phyloP scores from a whole-genome alignment of 1,140 invertebrate genomes.

The Macrosteles quadrilineatus region DNA sequence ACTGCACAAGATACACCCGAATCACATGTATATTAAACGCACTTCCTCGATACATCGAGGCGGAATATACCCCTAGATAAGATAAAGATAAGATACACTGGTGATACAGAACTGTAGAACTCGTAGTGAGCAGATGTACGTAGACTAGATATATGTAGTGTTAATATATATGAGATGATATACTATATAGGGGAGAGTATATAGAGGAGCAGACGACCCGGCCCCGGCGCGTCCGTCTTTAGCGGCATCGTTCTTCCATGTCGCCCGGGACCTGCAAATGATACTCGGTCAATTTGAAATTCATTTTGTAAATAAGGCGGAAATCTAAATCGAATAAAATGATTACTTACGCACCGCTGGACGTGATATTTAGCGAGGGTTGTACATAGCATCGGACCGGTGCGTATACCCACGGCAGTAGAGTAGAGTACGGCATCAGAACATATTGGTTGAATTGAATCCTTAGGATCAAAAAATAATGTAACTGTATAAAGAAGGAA shows the following conservation, averaged over 20 bases:
- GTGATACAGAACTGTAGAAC: slow-evolving; percentile 27
- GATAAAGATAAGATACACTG: slow-evolving; percentile 26
- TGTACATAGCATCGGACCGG: slow-evolving; percentile 3
- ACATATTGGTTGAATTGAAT: not conserved
- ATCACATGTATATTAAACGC: not conserved
- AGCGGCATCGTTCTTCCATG: slow-evolving; percentile 13
- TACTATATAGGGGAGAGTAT: slow-evolving; percentile 27
- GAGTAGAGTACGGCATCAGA: not conserved
- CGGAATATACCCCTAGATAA: slow-evolving; percentile 21
- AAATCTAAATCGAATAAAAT: not conserved
- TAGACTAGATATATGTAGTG: slow-evolving; percentile 30
- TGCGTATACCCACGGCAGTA: too few relatives aligned
- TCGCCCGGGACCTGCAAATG: not conserved
- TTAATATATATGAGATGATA: slow-evolving; percentile 32
- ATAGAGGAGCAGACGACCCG: not conserved
- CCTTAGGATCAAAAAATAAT: slow-evolving; percentile 15
- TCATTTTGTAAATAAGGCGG: slow-evolving; percentile 26
- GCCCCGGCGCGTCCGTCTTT: not conserved
- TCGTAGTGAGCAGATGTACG: slow-evolving; percentile 26
- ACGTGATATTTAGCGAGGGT: not conserved
- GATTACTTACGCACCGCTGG: not conserved
- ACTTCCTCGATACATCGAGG: not conserved
- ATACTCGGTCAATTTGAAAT: slow-evolving; percentile 26
- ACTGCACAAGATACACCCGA: slow-evolving; percentile 4
- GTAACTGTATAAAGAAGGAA: slow-evolving; percentile 23